Base-by-base conservation (phyloP, 2,888 invertebrate genomes). In the Nycteola revayana region DNA sequence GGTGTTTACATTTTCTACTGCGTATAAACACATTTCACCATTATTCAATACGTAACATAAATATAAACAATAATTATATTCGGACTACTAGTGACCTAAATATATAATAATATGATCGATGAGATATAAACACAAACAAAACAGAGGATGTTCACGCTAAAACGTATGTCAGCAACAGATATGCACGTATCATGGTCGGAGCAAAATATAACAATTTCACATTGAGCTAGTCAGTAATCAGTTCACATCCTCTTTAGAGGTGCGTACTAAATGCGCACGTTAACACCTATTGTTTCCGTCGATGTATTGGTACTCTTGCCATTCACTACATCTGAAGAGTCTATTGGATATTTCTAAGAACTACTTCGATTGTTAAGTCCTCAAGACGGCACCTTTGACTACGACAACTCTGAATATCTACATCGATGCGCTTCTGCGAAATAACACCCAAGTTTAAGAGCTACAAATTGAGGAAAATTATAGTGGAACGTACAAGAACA, bases 241-340 rank as follows among this genome's bases (percentile, higher is more conserved):
- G 68, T 63, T 63, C 73, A 66, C 71, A 75, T 74, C 66, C 65
- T 67, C 63, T 59, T 62, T 62, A 48, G 63, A 62, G 38, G 37
- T 43, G 59, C 49, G 60, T 57, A 59, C 69, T 70, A 68, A 69
- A 68, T 64, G 65, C 49, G 52, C 59, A 69, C 62, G 75, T 77
- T 76, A 76, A 61, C 70, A 69, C 69, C 73, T 67, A 78, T 79
- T 78, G 75, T 80, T 74, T 75, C 66, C 67, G 60, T 41, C 57
- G 71, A 64, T 61, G 66, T 64, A 5, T 14, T 14, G 14, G 64
- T 66, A 64, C 63, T 66, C 60, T 69, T 63, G 62, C 62, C 64
- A 71, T 74, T 71, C 71, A 65, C 56, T 50, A 59, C 62, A 59
- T 62, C 66, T 56, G 55, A 66, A 63, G 56, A 65, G 55, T 48